Evolutionary conservation across 2,797 vertebrate genomes (phyloP).

Genomic region (Rhabdomys pumilio): DNA sequence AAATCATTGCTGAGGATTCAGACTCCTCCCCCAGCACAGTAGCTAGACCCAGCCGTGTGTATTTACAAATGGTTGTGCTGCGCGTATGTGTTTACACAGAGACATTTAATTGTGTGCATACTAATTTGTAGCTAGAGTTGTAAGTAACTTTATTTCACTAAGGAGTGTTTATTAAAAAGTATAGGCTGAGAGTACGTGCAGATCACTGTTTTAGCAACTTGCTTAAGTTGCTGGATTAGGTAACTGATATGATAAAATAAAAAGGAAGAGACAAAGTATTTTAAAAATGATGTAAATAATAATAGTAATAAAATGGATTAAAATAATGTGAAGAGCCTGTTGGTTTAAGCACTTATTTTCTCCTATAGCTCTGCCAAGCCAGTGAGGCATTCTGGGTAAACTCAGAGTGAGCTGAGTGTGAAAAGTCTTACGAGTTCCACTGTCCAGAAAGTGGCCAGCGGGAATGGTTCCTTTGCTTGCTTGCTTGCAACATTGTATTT

Average conservation of each 20-base stretch:
- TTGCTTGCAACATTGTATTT: background rate
- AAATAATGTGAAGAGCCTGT: background rate
- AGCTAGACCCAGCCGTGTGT: fast-evolving
- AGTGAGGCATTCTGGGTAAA: background rate
- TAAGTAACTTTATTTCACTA: background rate
- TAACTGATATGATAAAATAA: background rate
- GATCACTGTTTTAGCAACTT: background rate
- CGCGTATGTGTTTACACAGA: background rate
- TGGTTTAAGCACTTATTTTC: background rate
- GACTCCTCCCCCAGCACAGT: fast-evolving
- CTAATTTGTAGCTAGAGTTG: background rate
- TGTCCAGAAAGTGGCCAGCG: background rate
- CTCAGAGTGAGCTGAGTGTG: background rate
- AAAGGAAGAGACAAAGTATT: background rate
- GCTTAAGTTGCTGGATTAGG: background rate
- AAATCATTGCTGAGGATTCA: background rate
- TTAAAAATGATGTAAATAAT: background rate
- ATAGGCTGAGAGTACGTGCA: no score
- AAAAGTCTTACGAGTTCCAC: background rate
- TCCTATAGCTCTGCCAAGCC: background rate
- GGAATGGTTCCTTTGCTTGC: background rate
- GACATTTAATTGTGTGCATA: background rate
- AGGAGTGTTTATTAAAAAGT: background rate
- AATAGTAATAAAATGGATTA: background rate
- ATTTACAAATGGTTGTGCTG: background rate